A percentile compares a stretch with the other conserved stretches of the same genome.
phyloP scores from a whole-genome alignment of 2,113 vertebrate species.

The Acrocephalus arundinaceus region DNA sequence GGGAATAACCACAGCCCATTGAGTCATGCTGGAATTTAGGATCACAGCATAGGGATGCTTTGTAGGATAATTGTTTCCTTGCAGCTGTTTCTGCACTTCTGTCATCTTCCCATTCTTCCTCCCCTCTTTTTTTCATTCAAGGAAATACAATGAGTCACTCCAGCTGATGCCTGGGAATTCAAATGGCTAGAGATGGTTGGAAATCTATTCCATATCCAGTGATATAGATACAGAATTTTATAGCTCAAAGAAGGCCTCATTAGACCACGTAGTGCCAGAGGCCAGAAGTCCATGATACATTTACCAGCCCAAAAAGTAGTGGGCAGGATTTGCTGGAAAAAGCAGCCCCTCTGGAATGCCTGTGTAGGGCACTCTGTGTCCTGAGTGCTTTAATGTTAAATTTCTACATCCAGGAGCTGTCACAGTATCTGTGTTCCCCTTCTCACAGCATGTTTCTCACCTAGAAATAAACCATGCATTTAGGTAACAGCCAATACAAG shows the following conservation, averaged over 20 bases:
- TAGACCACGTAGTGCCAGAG: background rate
- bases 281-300: background rate
- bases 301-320: background rate
- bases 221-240: background rate
- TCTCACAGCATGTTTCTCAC: background rate
- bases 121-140: background rate
- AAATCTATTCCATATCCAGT: background rate
- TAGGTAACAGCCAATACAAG: background rate
- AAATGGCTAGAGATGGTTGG: background rate
- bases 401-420: background rate
- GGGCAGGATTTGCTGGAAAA: background rate
- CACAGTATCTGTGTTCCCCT: background rate
- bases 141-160: background rate
- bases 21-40: background rate
- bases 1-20: background rate
- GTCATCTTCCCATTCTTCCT: accelerated
- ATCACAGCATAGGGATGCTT: background rate
- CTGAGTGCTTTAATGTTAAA: background rate
- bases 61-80: background rate
- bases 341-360: background rate
- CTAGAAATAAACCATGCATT: background rate
- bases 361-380: background rate
- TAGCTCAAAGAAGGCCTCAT: background rate
- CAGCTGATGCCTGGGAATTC: background rate
- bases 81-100: background rate